These are phyloP conservation scores for Dallia pectoralis DNA, from an alignment of 2,797 vertebrate species.

Conservation along the genomic window DNA sequence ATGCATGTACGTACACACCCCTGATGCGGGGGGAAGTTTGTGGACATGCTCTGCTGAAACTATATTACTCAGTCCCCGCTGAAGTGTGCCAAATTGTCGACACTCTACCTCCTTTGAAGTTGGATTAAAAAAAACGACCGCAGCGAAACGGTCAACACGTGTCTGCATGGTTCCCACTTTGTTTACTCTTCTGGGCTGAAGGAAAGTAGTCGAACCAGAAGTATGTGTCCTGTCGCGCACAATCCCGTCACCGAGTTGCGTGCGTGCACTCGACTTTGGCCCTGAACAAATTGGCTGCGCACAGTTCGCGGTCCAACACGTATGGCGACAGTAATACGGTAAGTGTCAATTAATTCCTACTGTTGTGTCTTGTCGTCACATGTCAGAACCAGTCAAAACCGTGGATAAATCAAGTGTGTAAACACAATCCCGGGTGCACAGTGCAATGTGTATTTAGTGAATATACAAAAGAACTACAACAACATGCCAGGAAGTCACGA, in stretches of 20 bases:
- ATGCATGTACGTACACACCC: slow-evolving; percentile 15
- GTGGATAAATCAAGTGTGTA: neutral
- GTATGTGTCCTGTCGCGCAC: slow-evolving; percentile 70
- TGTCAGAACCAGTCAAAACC: neutral
- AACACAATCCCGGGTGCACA: neutral
- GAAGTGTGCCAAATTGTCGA: slow-evolving; percentile 6
- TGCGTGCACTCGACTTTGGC: slow-evolving; percentile 71
- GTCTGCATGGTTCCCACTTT: neutral
- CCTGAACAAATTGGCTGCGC: slow-evolving; percentile 62
- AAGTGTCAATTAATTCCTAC: slow-evolving; percentile 13
- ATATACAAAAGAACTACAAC: no score
- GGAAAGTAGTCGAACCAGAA: slow-evolving; percentile 60
- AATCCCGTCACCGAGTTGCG: slow-evolving; percentile 62
- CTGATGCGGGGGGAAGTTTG: neutral
- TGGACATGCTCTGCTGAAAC: slow-evolving; percentile 34
- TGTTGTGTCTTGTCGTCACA: slow-evolving; percentile 5
- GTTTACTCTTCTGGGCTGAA: slow-evolving; percentile 12
- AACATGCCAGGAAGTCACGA: neutral
- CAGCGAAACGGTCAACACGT: neutral
- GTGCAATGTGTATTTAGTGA: neutral
- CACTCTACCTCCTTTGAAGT: neutral
- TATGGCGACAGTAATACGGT: slow-evolving; percentile 56
- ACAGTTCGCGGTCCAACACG: slow-evolving; percentile 55
- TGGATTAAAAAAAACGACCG: neutral
- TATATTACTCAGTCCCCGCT: neutral